Conservation (phyloP, 2,888 invertebrate genomes). For the Cancer borealis region DNA sequence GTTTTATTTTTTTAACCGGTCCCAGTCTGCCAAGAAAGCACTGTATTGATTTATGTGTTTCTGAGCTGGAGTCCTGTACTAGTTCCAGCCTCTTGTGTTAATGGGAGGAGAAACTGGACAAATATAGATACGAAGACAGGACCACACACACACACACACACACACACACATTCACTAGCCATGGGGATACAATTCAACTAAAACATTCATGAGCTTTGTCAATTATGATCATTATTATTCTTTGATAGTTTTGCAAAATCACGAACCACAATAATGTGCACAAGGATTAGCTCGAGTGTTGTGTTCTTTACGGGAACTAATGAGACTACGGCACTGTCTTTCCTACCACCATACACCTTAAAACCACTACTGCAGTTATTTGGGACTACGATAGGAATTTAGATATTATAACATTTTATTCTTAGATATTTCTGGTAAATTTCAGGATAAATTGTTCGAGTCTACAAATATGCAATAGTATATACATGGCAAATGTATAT, state of each 20-base stretch:
- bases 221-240: background rate
- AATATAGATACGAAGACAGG: too few relatives aligned
- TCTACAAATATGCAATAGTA: background rate
- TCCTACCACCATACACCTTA: conserved; percentile 44
- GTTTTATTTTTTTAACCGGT: too few relatives aligned
- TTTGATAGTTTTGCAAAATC: background rate
- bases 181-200: background rate
- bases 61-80: too few relatives aligned
- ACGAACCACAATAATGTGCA: conserved; percentile 52
- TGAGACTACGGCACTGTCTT: conserved; percentile 46
- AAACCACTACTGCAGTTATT: conserved; percentile 26
- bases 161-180: background rate
- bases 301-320: conserved; percentile 54
- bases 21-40: too few relatives aligned
- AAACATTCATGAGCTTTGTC: background rate
- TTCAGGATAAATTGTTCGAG: background rate
- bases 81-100: too few relatives aligned
- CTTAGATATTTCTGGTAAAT: background rate
- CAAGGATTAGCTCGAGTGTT: conserved; percentile 40
- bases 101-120: too few relatives aligned
- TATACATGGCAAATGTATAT: conserved; percentile 16
- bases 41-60: too few relatives aligned
- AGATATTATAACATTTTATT: background rate
- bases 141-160: too few relatives aligned
- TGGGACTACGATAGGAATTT: background rate